Percentiles rank a stretch among this genome's conserved stretches.
Evolutionary conservation across 2,888 invertebrate genomes (phyloP).

Genomic region (Hypercompe scribonia): DNA sequence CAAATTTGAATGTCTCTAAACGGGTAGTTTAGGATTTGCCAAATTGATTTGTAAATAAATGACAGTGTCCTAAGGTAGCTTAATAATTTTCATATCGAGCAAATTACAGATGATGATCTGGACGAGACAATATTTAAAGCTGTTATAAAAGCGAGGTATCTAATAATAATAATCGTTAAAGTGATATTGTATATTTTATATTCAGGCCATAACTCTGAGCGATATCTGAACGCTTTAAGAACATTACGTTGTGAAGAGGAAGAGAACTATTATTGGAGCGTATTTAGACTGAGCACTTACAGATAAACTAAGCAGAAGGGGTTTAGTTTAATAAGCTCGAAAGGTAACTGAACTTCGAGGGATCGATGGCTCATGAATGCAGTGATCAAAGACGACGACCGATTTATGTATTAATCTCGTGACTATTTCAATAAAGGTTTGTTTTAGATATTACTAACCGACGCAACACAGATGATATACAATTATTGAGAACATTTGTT

Average conservation of each 20-base stretch:
- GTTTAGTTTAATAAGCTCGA: slow-evolving; percentile 49
- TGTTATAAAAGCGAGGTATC: slow-evolving; percentile 28
- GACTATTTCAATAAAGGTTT: neutral
- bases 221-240: slow-evolving; percentile 36
- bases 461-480: neutral
- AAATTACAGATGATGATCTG: neutral
- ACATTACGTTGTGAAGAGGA: slow-evolving; percentile 34
- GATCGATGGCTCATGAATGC: slow-evolving; percentile 38
- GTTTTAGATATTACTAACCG: neutral
- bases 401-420: slow-evolving; percentile 25
- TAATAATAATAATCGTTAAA: slow-evolving; percentile 29
- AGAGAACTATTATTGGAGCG: slow-evolving; percentile 53
- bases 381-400: slow-evolving; percentile 40
- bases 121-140: neutral
- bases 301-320: slow-evolving; percentile 68
- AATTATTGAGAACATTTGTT: neutral
- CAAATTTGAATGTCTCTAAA: too few relatives aligned
- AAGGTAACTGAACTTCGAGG: slow-evolving; percentile 60
- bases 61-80: too few relatives aligned
- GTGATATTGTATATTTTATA: slow-evolving; percentile 30
- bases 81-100: neutral
- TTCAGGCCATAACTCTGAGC: slow-evolving; percentile 30
- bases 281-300: slow-evolving; percentile 71
- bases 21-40: too few relatives aligned
- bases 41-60: too few relatives aligned